phyloP scores from a whole-genome alignment of 1,140 invertebrate species.

The Aphidius ervi region DNA sequence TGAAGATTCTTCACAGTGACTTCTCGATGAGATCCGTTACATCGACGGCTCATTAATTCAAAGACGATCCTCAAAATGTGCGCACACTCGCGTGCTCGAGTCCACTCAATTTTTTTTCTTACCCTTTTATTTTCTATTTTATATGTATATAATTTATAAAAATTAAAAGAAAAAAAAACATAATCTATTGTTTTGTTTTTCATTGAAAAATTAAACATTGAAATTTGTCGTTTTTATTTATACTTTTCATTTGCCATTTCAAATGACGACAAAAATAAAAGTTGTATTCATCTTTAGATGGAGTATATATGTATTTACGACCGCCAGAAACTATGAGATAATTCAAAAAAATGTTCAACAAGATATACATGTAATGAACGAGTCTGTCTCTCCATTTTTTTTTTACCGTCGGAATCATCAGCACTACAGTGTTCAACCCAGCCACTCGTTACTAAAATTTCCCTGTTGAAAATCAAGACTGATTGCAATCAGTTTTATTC shows the following conservation, averaged over 20 bases:
- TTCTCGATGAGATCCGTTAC: constrained; percentile 25
- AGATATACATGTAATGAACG: too few species aligned
- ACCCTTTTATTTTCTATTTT: constrained; percentile 2
- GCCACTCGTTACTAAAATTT: constrained; percentile 35
- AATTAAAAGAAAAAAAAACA: too few species aligned
- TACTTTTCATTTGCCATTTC: too few species aligned
- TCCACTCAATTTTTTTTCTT: constrained; percentile 7
- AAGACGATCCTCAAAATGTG: constrained; percentile 24
- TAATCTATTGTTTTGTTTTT: too few species aligned
- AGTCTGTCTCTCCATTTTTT: too few species aligned
- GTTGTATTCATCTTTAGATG: too few species aligned
- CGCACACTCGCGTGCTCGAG: constrained; percentile 15
- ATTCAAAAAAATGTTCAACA: too few species aligned
- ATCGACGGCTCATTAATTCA: constrained; percentile 28
- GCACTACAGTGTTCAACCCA: constrained; percentile 27
- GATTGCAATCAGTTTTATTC: constrained; percentile 46
- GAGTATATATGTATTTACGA: too few species aligned
- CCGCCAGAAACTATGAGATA: too few species aligned
- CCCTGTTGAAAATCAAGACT: constrained; percentile 30
- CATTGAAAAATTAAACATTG: too few species aligned
- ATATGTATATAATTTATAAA: neutral
- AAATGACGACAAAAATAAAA: too few species aligned
- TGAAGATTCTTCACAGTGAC: constrained; percentile 16
- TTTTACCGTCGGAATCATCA: constrained; percentile 17
- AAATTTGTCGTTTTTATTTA: too few species aligned